A percentile compares a stretch with the other conserved stretches of the same genome.
Evolutionary conservation across 2,113 vertebrate genomes (phyloP).

Genomic region (Oryzias melastigma): DNA sequence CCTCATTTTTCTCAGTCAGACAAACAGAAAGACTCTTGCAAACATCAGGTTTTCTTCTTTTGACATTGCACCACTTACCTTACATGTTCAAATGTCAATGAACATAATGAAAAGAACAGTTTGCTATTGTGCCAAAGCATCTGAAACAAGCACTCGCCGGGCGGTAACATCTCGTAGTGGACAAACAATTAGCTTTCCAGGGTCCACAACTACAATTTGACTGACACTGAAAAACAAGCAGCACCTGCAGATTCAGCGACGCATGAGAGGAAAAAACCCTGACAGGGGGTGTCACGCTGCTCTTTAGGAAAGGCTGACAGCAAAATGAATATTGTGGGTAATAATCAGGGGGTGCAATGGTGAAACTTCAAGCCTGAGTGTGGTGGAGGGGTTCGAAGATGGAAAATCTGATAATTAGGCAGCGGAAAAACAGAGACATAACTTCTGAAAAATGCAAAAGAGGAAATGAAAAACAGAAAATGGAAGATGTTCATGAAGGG

Average conservation of each 20-base stretch:
- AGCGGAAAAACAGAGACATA: slow-evolving; percentile 27
- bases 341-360: slow-evolving; percentile 15
- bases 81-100: slow-evolving; percentile 49
- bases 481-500: neutral
- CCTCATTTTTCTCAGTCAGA: neutral
- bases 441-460: slow-evolving; percentile 4
- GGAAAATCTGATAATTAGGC: slow-evolving; percentile 28
- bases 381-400: slow-evolving; percentile 8
- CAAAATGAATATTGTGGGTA: slow-evolving; percentile 36
- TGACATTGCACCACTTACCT: slow-evolving; percentile 68
- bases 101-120: slow-evolving; percentile 58
- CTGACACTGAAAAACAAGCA: slow-evolving; percentile 47
- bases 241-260: slow-evolving; percentile 44
- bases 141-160: slow-evolving; percentile 44
- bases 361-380: slow-evolving; percentile 27
- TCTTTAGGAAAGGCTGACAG: slow-evolving; percentile 34
- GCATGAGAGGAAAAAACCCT: slow-evolving; percentile 31
- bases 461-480: neutral
- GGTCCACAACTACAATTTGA: slow-evolving; percentile 42
- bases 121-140: slow-evolving; percentile 60
- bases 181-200: slow-evolving; percentile 59
- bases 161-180: slow-evolving; percentile 49
- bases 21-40: slow-evolving; percentile 20
- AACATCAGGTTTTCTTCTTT: slow-evolving; percentile 57
- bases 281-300: slow-evolving; percentile 38